phyloP scores from a whole-genome alignment of 2,113 vertebrate species.

The Merops nubicus region DNA sequence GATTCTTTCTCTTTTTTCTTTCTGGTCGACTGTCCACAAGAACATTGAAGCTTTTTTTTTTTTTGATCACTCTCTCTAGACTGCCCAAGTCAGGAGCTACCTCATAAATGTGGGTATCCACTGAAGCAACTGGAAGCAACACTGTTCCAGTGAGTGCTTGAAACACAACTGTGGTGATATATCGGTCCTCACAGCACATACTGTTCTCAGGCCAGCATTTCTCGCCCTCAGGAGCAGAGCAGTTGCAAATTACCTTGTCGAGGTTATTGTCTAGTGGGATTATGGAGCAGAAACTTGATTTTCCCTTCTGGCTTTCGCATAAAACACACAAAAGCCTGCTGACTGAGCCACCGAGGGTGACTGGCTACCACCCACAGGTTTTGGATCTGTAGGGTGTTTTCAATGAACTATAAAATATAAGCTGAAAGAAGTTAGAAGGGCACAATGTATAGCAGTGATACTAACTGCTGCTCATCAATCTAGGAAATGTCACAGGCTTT shows the following conservation, averaged over 20 bases:
- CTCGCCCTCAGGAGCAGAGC: not conserved
- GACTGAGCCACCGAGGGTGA: not conserved
- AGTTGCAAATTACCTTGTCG: not conserved
- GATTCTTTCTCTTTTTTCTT: not conserved
- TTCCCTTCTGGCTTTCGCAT: not conserved
- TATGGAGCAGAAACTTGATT: not conserved
- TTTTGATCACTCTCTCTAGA: not conserved
- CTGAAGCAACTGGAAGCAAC: not conserved
- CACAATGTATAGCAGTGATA: not conserved
- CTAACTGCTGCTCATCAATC: not conserved
- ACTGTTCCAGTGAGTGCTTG: not conserved
- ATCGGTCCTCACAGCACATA: not conserved
- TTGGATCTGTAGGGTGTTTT: not conserved
- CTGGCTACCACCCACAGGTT: not conserved
- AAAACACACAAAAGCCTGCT: not conserved
- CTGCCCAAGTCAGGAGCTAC: not conserved
- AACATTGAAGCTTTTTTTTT: not conserved
- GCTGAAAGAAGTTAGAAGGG: not conserved
- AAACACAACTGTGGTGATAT: not conserved
- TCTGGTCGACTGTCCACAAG: not conserved
- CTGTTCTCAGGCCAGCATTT: not conserved
- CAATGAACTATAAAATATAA: not conserved
- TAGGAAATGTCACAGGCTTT: not conserved
- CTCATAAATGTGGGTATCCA: not conserved
- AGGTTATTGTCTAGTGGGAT: not conserved